Evolutionary conservation across 2,113 vertebrate species (phyloP).

Genomic region (Leptodactylus fuscus): DNA sequence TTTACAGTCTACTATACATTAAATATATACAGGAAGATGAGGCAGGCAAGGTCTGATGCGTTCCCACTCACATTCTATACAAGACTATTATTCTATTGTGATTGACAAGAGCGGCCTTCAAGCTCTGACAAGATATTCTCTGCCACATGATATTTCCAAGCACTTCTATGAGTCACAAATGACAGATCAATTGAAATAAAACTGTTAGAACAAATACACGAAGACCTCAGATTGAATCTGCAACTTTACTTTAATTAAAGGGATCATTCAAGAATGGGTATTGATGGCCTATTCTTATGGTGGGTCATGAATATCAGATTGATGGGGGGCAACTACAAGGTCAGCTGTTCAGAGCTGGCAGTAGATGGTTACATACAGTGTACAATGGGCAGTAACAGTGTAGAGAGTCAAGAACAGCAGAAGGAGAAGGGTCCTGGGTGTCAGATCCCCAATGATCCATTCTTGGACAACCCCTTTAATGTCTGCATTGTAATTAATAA

Average conservation of each 20-base stretch:
- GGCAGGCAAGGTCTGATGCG: slow-evolving; percentile 33
- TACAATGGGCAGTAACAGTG: too few species aligned
- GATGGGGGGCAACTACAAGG: too few species aligned
- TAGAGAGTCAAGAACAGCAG: too few species aligned
- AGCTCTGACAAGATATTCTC: slow-evolving; percentile 50
- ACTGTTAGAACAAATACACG: background rate
- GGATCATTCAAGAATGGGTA: too few species aligned
- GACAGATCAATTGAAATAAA: slow-evolving; percentile 37
- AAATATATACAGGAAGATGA: background rate
- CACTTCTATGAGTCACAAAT: slow-evolving; percentile 42
- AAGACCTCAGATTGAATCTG: background rate
- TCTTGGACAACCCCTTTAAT: too few species aligned
- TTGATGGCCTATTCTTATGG: too few species aligned
- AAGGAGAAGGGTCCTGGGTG: too few species aligned
- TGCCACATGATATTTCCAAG: slow-evolving; percentile 38
- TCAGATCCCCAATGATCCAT: too few species aligned
- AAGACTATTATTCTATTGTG: slow-evolving; percentile 50
- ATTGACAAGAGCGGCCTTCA: slow-evolving; percentile 52
- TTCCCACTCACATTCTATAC: slow-evolving; percentile 43
- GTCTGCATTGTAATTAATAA: background rate
- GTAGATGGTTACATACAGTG: too few species aligned
- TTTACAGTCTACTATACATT: background rate
- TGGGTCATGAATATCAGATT: too few species aligned
- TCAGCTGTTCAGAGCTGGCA: too few species aligned
- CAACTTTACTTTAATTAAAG: too few species aligned